Conservation (phyloP, 2,888 invertebrate species). For the Limnephilus lunatus region DNA sequence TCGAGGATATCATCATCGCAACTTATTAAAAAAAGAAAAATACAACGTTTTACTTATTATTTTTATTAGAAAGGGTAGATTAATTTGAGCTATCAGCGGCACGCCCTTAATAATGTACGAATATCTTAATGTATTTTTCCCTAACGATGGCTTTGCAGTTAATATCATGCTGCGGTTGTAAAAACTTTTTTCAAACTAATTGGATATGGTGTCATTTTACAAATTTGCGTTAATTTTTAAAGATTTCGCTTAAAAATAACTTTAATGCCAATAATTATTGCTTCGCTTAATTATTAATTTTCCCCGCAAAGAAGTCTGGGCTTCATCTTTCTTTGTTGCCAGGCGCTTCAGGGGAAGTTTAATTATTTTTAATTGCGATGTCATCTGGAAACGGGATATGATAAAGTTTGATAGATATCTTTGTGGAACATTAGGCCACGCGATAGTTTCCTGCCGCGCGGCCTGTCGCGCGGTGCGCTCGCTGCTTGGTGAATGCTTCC, state of each 20-base stretch:
- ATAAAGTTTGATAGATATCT: background rate
- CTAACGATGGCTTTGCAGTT: background rate
- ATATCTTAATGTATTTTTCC: background rate
- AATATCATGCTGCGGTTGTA: background rate
- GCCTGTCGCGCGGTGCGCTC: too few species aligned
- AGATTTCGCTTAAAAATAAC: background rate
- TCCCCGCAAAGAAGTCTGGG: background rate
- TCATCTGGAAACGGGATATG: background rate
- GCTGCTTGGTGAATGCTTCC: background rate
- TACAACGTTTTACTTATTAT: too few species aligned
- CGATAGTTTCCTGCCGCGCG: background rate
- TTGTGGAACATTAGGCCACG: background rate
- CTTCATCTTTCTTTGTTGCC: background rate
- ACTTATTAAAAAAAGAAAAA: too few species aligned
- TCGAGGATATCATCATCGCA: too few species aligned
- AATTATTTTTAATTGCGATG: slow-evolving; percentile 2
- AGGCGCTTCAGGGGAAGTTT: background rate
- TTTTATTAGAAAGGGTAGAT: background rate
- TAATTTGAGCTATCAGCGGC: background rate
- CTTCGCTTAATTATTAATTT: background rate
- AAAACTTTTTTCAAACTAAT: background rate
- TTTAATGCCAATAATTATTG: background rate
- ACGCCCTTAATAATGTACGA: background rate
- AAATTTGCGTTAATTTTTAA: background rate
- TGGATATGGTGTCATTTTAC: background rate